Evolutionary conservation across 2,797 vertebrate genomes (phyloP), one percentile per base, ranked within the genome.

Genomic region (Lutjanus argentimaculatus): DNA sequence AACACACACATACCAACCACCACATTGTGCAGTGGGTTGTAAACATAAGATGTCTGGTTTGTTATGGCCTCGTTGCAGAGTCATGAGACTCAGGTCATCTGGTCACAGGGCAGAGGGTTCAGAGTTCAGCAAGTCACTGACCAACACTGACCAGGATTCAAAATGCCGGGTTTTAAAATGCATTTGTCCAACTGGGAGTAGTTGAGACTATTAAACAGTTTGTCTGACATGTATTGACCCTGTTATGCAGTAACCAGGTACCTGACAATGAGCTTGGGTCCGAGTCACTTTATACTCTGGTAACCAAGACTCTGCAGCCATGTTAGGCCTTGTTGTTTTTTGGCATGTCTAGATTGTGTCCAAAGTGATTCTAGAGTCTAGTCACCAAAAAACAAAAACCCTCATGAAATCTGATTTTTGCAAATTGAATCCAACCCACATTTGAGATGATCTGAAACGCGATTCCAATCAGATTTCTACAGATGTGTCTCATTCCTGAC

Each of bases 51-150:
- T 86, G 66, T 84, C 78, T 90, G 75, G 79, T 89, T 92, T 83
- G 64, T 79, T 79, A 66, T 64, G 68, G 78, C 76, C 75, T 76
- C 15, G 17, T 12, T 79, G 72, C 66, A 77, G 77, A 88, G 83
- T 88, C 88, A 64, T 77, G 82, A 85, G 75, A 51, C 67, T 52
- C 7, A 2, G 90, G 91, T 92, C 90, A 67, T 52, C 65, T 4
- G 86, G 77, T 92, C 89, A 91, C 67, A 83, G 89, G 87, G 61
- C 86, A 86, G 14, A 70, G 70, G 75, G 89, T 88, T 88, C 84
- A 90, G 36, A 91, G 92, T 83, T 95, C 80, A 88, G 73, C 68
- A 88, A 79, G 80, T 86, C 78, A 67, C 56, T 40, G 57, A 62
- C 25, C 55, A 89, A 88, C 83, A 72, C 83, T 88, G 82, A 88